These are phyloP conservation scores for Tetrao urogallus DNA, from an alignment of 2,113 vertebrate genomes.

Conservation along the genomic window DNA sequence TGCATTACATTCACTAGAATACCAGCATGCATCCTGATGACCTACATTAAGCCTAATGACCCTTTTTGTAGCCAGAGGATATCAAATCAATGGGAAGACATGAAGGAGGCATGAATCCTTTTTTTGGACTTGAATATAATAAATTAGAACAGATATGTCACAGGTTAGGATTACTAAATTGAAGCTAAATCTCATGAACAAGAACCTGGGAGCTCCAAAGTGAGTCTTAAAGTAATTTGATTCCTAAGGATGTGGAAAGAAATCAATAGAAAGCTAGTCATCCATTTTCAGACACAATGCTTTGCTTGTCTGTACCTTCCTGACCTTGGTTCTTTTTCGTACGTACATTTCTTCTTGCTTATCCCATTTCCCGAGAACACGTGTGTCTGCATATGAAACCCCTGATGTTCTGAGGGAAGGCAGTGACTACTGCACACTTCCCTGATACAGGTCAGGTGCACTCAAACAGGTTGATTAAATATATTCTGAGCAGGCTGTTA, in stretches of 20 bases:
- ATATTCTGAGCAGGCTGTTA: too few species aligned
- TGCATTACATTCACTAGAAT: not conserved
- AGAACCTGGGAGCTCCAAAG: conserved; percentile 1
- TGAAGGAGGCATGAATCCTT: conserved; percentile 22
- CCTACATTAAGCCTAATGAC: conserved; percentile 2
- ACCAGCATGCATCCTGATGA: not conserved
- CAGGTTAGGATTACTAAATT: not conserved
- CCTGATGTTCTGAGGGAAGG: too few species aligned
- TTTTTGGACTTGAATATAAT: conserved; percentile 10
- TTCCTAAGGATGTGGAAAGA: conserved; percentile 43
- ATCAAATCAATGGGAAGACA: not conserved
- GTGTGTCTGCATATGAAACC: too few species aligned
- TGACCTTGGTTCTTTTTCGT: not conserved
- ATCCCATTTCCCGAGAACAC: too few species aligned
- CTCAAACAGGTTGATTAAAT: too few species aligned
- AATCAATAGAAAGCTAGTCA: conserved; percentile 55
- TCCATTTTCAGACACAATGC: conserved; percentile 30
- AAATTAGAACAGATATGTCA: conserved; percentile 31
- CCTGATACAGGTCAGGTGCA: too few species aligned
- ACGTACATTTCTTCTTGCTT: too few species aligned
- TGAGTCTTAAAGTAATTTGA: conserved; percentile 3
- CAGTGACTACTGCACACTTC: too few species aligned
- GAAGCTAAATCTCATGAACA: conserved; percentile 3
- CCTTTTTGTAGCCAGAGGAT: conserved; percentile 4
- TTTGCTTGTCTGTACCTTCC: not conserved